Evolutionary conservation across 1,140 invertebrate species (phyloP).

Genomic region (Megathymus violae): DNA sequence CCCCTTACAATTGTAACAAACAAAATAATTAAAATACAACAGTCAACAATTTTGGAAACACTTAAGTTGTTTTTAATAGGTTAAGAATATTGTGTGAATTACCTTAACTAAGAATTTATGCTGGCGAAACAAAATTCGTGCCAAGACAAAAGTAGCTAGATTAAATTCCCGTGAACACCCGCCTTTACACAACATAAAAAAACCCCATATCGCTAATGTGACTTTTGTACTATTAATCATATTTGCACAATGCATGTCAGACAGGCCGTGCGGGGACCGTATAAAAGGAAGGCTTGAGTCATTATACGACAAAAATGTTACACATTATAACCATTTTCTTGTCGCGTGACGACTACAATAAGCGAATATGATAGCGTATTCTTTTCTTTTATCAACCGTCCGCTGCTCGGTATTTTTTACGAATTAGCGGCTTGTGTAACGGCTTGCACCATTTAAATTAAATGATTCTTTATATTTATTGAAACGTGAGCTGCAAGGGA

Average conservation of each 20-base stretch:
- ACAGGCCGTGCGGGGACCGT: conserved; percentile 47
- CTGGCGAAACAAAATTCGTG: not conserved
- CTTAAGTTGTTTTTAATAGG: too few relatives aligned
- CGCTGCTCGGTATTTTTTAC: too few relatives aligned
- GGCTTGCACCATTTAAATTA: too few relatives aligned
- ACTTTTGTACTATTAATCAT: conserved; percentile 71
- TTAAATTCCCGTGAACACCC: conserved; percentile 15
- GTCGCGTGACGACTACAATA: conserved; percentile 15
- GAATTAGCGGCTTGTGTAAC: too few relatives aligned
- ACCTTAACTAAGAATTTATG: not conserved
- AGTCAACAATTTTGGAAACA: too few relatives aligned
- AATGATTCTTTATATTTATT: too few relatives aligned
- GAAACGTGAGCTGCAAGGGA: too few relatives aligned
- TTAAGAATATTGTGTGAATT: too few relatives aligned
- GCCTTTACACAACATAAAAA: conserved; percentile 41
- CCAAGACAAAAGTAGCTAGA: not conserved
- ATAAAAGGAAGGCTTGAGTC: conserved; percentile 62
- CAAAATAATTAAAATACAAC: too few relatives aligned
- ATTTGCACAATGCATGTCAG: conserved; percentile 68
- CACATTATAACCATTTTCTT: conserved; percentile 41
- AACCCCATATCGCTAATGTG: conserved; percentile 68
- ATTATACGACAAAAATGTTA: conserved; percentile 58
- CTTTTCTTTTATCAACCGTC: conserved; percentile 2
- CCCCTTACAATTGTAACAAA: too few relatives aligned
- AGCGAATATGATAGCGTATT: not conserved